phyloP scores from a whole-genome alignment of 1,140 invertebrate species.

The Drosophila bipectinata region DNA sequence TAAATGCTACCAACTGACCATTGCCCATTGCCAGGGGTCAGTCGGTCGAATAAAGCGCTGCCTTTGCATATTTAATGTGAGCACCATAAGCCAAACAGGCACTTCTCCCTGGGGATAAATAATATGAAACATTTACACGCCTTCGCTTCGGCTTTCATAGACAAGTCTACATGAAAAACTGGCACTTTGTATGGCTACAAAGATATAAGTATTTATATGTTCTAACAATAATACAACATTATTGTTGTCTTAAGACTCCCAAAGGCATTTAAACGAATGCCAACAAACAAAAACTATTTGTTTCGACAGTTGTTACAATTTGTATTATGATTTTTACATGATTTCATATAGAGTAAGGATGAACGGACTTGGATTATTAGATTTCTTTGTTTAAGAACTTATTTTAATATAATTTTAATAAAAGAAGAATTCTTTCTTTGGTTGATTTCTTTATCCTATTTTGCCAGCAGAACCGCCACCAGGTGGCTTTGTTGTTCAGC shows the following conservation, averaged over 20 bases:
- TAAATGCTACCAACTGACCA: not conserved
- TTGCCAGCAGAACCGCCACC: constrained; percentile 31
- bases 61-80: constrained; percentile 69
- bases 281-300: constrained; percentile 32
- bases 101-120: constrained; percentile 58
- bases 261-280: constrained; percentile 2
- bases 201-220: constrained; percentile 22
- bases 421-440: constrained; percentile 7
- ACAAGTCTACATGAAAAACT: constrained; percentile 42
- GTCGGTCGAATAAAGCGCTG: constrained; percentile 63
- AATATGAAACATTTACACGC: constrained; percentile 70
- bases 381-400: not conserved
- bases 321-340: constrained; percentile 26
- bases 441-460: constrained; percentile 11
- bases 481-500: constrained; percentile 51
- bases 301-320: constrained; percentile 55
- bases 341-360: not conserved
- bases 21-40: constrained; percentile 22
- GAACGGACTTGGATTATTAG: not conserved
- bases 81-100: constrained; percentile 41
- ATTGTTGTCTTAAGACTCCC: constrained; percentile 48
- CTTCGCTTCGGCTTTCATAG: not conserved
- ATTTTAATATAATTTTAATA: not conserved
- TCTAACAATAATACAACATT: constrained; percentile 57
- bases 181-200: constrained; percentile 23